Evolutionary conservation across 2,113 vertebrate species (phyloP).

Genomic region (Bufo gargarizans): DNA sequence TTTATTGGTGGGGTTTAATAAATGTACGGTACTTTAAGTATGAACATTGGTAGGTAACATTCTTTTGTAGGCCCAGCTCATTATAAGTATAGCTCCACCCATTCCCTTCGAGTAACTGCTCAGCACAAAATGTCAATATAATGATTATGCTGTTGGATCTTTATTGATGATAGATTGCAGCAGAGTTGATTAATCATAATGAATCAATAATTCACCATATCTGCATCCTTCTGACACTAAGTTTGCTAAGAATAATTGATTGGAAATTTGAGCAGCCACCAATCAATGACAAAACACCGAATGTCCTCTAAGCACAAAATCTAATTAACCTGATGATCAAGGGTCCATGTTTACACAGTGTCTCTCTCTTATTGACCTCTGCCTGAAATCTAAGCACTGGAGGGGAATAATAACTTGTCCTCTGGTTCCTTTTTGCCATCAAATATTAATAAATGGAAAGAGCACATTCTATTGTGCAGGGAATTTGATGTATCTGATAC

Average conservation of each 20-base stretch:
- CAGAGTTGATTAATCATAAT: conserved; percentile 6
- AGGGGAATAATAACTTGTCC: conserved; percentile 60
- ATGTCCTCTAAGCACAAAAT: conserved; percentile 26
- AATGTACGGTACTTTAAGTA: background rate
- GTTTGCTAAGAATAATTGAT: conserved; percentile 46
- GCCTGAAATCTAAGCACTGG: conserved; percentile 52
- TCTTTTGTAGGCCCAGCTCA: background rate
- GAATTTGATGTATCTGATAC: conserved; percentile 63
- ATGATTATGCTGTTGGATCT: conserved; percentile 27
- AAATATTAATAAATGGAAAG: conserved; percentile 70
- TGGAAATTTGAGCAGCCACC: conserved; percentile 46
- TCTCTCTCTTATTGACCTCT: conserved; percentile 44
- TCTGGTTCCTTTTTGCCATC: conserved; percentile 65
- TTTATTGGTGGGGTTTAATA: too few species aligned
- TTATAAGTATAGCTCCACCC: background rate
- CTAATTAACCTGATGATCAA: conserved; percentile 57
- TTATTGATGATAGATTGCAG: conserved; percentile 45
- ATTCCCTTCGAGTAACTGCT: background rate
- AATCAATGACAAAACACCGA: conserved; percentile 28
- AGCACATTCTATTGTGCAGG: conserved; percentile 62
- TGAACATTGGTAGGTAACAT: background rate
- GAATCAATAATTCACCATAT: conserved; percentile 51
- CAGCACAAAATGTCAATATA: conserved; percentile 37
- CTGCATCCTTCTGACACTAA: conserved; percentile 39
- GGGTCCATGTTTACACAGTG: conserved; percentile 35